Conservation (phyloP, 2,113 vertebrate genomes). For the Acanthisitta chloris region DNA sequence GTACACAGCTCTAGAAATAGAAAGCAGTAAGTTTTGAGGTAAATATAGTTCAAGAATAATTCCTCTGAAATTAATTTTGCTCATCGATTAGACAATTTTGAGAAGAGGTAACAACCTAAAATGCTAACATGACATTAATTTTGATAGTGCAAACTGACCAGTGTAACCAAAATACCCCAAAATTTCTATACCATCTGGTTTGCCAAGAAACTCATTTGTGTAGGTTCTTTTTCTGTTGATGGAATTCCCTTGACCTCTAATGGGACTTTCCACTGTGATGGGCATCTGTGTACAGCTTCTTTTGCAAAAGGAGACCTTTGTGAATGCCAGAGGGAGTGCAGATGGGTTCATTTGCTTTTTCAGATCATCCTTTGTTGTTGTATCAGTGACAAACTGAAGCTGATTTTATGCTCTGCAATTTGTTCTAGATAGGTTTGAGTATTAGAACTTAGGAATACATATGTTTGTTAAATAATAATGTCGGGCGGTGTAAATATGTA, state of each 20-base stretch:
- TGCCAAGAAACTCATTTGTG: background rate
- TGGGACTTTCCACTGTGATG: background rate
- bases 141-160: background rate
- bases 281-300: background rate
- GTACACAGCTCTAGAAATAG: conserved; percentile 2
- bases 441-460: background rate
- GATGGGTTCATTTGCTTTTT: background rate
- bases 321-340: background rate
- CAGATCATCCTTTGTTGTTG: background rate
- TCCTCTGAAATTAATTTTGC: background rate
- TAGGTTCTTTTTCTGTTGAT: background rate
- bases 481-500: background rate
- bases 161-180: background rate
- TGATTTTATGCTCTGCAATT: background rate
- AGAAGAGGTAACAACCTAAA: background rate
- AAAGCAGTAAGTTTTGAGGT: conserved; percentile 6
- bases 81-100: background rate
- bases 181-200: background rate
- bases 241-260: background rate
- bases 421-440: background rate
- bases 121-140: background rate
- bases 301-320: background rate
- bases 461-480: background rate
- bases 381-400: background rate
- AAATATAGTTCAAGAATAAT: background rate